phyloP scores from a whole-genome alignment of 2,113 vertebrate species.

The Sula dactylatra region DNA sequence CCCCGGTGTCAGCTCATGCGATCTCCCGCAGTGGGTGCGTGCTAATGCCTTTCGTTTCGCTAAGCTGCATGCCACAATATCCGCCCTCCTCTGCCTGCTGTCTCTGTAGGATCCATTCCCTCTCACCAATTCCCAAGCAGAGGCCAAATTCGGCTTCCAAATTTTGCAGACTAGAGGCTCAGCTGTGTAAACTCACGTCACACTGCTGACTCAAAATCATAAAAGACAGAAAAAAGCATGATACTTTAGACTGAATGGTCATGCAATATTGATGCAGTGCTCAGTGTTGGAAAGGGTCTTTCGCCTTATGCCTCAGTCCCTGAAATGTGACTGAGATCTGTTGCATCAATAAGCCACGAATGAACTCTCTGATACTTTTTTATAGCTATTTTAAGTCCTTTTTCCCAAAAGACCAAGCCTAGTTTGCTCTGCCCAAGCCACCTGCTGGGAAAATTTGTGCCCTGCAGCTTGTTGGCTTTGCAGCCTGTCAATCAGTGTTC shows the following conservation, averaged over 20 bases:
- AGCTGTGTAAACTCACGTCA: neutral
- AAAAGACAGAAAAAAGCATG: neutral
- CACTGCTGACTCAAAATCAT: neutral
- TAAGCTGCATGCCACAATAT: neutral
- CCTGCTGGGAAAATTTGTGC: neutral
- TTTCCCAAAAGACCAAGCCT: neutral
- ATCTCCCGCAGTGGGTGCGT: neutral
- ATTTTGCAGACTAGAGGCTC: neutral
- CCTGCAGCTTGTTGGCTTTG: neutral
- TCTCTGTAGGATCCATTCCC: neutral
- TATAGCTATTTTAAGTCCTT: constrained; percentile 11
- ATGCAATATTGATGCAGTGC: neutral
- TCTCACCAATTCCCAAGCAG: neutral
- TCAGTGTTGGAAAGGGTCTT: neutral
- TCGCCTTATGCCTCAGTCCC: neutral
- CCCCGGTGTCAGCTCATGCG: neutral
- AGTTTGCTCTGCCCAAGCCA: neutral
- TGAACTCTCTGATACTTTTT: neutral
- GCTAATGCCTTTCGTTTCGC: neutral
- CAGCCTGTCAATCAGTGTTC: neutral
- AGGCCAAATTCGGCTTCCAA: neutral
- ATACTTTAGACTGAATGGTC: neutral
- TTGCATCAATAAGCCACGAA: constrained; percentile 6
- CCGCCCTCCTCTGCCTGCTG: neutral
- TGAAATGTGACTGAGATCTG: neutral